Evolutionary conservation across 2,797 vertebrate genomes (phyloP).

Genomic region (Catostomus latipinnis): DNA sequence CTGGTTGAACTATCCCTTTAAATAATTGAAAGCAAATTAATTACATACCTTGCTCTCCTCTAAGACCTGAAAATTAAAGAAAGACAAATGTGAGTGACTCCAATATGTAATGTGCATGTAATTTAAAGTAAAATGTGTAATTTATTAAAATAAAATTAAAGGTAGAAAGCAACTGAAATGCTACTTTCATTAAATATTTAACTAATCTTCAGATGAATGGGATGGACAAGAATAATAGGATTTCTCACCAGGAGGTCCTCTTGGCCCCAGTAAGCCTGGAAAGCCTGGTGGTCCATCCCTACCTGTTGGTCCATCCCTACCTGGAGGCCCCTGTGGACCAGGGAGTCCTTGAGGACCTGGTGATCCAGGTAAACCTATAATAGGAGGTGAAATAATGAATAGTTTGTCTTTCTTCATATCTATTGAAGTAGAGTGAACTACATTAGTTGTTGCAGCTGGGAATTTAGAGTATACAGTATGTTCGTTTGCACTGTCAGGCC

Average conservation of each 20-base stretch:
- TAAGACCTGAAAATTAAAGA: constrained; percentile 73
- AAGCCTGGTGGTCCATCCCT: constrained; percentile 74
- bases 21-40: constrained; percentile 24
- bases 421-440: background rate
- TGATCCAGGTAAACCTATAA: constrained; percentile 77
- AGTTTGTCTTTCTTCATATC: background rate
- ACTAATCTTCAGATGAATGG: background rate
- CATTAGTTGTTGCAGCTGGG: background rate
- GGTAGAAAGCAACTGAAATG: background rate
- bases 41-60: constrained; percentile 80
- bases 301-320: constrained; percentile 71
- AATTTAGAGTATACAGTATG: background rate
- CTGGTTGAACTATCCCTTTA: too few relatives aligned
- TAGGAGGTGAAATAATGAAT: background rate
- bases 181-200: background rate
- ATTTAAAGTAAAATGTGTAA: background rate
- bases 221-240: background rate
- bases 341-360: constrained; percentile 76
- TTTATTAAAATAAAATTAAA: background rate
- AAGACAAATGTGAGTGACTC: constrained; percentile 6
- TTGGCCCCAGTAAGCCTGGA: constrained; percentile 72
- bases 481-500: too few relatives aligned
- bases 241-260: constrained; percentile 77
- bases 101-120: background rate
- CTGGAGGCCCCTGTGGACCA: constrained; percentile 68